Evolutionary conservation across 1,140 invertebrate genomes (phyloP).

Genomic region (Ceratina australensis): DNA sequence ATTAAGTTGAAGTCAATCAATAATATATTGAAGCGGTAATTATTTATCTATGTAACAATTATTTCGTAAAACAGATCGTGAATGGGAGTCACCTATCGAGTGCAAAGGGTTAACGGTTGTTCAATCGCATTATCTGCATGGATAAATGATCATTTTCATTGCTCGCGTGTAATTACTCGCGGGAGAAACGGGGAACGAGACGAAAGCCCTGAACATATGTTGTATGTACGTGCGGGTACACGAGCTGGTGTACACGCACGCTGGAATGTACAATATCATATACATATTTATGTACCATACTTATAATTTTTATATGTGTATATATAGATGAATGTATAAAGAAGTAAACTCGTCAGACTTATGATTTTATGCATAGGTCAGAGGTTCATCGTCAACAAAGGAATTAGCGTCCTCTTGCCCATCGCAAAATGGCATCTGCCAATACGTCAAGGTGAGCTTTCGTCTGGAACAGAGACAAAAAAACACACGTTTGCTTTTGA

Average conservation of each 20-base stretch:
- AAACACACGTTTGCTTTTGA: slow-evolving; percentile 26
- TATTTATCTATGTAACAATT: too few species aligned
- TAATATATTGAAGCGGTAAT: too few species aligned
- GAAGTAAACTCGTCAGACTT: slow-evolving; percentile 62
- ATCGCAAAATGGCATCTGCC: slow-evolving; percentile 93
- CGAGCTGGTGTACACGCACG: slow-evolving; percentile 19
- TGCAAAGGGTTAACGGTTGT: too few species aligned
- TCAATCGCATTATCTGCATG: background rate
- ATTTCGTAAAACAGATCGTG: too few species aligned
- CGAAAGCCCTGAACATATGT: slow-evolving; percentile 13
- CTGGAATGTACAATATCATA: slow-evolving; percentile 33
- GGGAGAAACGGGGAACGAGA: slow-evolving; percentile 21
- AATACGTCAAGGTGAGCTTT: slow-evolving; percentile 96
- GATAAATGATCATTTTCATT: background rate
- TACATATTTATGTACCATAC: slow-evolving; percentile 40
- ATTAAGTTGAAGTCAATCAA: too few species aligned
- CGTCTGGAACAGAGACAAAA: slow-evolving; percentile 86
- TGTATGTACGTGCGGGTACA: slow-evolving; percentile 22
- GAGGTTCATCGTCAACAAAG: slow-evolving; percentile 62
- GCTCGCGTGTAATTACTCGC: background rate
- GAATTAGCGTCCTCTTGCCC: slow-evolving; percentile 92
- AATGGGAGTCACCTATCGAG: too few species aligned
- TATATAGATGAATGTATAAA: slow-evolving; percentile 61
- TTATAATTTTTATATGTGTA: slow-evolving; percentile 21
- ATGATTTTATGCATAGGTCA: slow-evolving; percentile 61